Percentiles rank a stretch among this genome's conserved stretches.
phyloP scores from a whole-genome alignment of 2,797 vertebrate genomes.

The Tolypeutes matacus region DNA sequence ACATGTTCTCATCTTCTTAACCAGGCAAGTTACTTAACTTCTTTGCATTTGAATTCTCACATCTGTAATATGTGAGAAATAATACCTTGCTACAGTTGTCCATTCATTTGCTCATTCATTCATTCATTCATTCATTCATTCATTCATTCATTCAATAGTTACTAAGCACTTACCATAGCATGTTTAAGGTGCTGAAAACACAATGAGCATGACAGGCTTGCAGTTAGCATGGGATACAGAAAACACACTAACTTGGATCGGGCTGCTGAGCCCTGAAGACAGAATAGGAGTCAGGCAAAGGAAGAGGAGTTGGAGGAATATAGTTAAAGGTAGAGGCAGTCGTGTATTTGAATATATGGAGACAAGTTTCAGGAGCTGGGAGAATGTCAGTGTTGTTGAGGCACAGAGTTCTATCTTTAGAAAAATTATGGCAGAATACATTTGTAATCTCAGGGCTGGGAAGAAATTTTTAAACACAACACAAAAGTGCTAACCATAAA shows the following conservation, averaged over 20 bases:
- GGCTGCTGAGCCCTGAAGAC: background rate
- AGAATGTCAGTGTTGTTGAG: background rate
- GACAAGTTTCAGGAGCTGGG: background rate
- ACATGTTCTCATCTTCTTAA: background rate
- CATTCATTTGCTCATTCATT: background rate
- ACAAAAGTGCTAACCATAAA: background rate
- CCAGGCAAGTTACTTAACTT: conserved; percentile 20
- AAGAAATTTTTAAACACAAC: background rate
- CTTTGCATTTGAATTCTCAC: background rate
- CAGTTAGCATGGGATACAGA: background rate
- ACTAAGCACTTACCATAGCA: background rate
- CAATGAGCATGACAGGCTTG: too few relatives aligned
- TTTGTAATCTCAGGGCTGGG: background rate
- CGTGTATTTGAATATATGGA: background rate
- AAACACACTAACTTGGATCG: background rate
- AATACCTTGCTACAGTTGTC: background rate
- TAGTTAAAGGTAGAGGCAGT: background rate
- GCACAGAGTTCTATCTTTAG: background rate
- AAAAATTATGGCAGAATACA: background rate
- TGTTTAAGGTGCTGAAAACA: background rate
- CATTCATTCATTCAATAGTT: background rate
- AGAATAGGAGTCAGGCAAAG: background rate
- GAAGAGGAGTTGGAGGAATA: background rate
- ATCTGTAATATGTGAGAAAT: background rate
- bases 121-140: background rate